phyloP scores from a whole-genome alignment of 2,797 vertebrate species.

The Pogoniulus pusillus region DNA sequence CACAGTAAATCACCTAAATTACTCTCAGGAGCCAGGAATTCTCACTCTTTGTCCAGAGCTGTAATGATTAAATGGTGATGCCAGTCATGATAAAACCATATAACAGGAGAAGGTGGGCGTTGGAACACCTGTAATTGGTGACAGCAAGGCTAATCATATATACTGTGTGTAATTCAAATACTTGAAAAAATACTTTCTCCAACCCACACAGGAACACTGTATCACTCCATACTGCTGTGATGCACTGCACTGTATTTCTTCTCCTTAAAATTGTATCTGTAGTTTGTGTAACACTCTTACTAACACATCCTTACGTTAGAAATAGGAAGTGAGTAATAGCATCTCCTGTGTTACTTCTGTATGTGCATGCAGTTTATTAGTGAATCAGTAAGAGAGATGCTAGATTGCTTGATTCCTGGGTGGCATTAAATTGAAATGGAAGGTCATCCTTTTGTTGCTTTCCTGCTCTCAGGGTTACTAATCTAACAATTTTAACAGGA shows the following conservation, averaged over 20 bases:
- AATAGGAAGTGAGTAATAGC: constrained; percentile 60
- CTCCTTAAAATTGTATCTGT: constrained; percentile 44
- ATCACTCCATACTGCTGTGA: constrained; percentile 50
- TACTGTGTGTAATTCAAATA: constrained; percentile 39
- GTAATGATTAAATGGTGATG: constrained; percentile 23
- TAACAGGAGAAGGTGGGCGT: constrained; percentile 35
- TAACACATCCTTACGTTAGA: constrained; percentile 37
- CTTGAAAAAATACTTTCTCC: constrained; percentile 44
- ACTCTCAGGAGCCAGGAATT: constrained; percentile 12
- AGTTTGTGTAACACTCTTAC: constrained; percentile 55
- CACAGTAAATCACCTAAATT: not conserved
- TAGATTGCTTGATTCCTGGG: not conserved
- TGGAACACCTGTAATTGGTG: constrained; percentile 48
- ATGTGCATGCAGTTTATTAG: not conserved
- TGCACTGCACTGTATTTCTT: constrained; percentile 45
- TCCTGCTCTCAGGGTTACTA: not conserved
- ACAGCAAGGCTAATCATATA: constrained; percentile 40
- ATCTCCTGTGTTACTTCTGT: constrained; percentile 1
- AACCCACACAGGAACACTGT: constrained; percentile 65
- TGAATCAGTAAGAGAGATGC: not conserved
- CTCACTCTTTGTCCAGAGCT: constrained; percentile 3
- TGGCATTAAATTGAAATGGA: not conserved
- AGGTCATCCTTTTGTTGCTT: not conserved
- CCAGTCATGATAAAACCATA: not conserved
- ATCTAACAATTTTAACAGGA: not conserved